phyloP scores from a whole-genome alignment of 2,888 invertebrate species.

The Drosophila imparisetae region DNA sequence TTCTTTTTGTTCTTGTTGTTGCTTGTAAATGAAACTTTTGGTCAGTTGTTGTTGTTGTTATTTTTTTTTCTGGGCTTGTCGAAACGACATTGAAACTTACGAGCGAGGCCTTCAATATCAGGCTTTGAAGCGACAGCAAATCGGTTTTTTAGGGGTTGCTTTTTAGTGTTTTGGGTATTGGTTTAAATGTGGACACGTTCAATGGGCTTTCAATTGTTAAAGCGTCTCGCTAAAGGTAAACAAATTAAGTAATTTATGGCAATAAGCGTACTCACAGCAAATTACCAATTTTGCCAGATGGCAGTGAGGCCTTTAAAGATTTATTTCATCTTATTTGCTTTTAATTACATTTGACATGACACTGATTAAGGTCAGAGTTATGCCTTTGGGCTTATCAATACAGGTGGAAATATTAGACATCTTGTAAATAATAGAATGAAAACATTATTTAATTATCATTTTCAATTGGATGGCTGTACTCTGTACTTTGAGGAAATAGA shows the following conservation, averaged over 20 bases:
- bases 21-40: constrained; percentile 72
- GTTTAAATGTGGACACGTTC: constrained; percentile 41
- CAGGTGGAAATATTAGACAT: not conserved
- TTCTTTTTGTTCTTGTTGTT: constrained; percentile 14
- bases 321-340: constrained; percentile 3
- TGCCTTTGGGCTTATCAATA: not conserved
- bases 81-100: constrained; percentile 72
- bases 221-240: constrained; percentile 51
- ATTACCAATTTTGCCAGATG: constrained; percentile 13
- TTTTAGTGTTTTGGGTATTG: constrained; percentile 21
- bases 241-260: constrained; percentile 73
- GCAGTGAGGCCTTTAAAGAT: not conserved
- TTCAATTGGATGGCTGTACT: not conserved
- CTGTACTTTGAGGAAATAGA: not conserved
- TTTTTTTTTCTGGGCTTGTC: constrained; percentile 2
- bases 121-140: constrained; percentile 16
- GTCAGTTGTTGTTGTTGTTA: constrained; percentile 32
- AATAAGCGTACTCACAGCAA: constrained; percentile 26
- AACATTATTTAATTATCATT: not conserved
- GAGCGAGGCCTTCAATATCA: constrained; percentile 53
- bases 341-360: constrained; percentile 39
- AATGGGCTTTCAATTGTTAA: constrained; percentile 63
- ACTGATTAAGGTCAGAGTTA: constrained; percentile 11
- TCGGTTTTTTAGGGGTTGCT: constrained; percentile 10
- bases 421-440: not conserved